Conservation (phyloP, 1,140 invertebrate species). For the Drosophila neocordata region DNA sequence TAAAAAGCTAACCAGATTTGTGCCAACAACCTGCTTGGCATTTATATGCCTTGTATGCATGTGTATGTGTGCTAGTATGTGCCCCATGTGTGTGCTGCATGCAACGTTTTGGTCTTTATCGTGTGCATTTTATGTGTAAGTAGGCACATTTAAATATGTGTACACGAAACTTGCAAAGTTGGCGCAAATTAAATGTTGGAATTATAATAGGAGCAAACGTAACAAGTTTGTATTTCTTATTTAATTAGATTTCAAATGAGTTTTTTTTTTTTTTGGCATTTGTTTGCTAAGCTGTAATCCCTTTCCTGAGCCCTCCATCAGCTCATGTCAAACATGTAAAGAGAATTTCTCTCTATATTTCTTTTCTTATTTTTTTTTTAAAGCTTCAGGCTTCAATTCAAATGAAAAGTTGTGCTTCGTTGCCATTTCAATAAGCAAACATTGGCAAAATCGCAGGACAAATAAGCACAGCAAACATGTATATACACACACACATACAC, state of each 20-base stretch:
- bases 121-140: conserved; percentile 27
- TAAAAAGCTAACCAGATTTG: conserved; percentile 23
- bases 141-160: conserved; percentile 62
- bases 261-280: background rate
- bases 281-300: conserved; percentile 2
- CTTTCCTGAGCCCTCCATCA: too few species aligned
- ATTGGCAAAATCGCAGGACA: conserved; percentile 64
- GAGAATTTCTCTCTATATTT: background rate
- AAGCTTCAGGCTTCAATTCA: conserved; percentile 29
- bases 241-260: conserved; percentile 4
- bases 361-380: conserved; percentile 10
- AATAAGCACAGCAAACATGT: conserved; percentile 57
- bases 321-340: background rate
- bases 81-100: background rate
- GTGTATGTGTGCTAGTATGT: background rate
- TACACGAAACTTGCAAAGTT: conserved; percentile 62
- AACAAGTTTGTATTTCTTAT: conserved; percentile 5
- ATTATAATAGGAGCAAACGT: conserved; percentile 51
- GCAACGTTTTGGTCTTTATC: conserved; percentile 1
- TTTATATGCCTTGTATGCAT: conserved; percentile 14
- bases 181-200: conserved; percentile 67
- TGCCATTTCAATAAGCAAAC: conserved; percentile 72
- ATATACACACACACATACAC: background rate
- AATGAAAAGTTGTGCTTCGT: conserved; percentile 53
- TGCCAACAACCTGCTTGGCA: conserved; percentile 10